Conservation (phyloP, 2,113 vertebrate genomes). For the Numenius arquata region DNA sequence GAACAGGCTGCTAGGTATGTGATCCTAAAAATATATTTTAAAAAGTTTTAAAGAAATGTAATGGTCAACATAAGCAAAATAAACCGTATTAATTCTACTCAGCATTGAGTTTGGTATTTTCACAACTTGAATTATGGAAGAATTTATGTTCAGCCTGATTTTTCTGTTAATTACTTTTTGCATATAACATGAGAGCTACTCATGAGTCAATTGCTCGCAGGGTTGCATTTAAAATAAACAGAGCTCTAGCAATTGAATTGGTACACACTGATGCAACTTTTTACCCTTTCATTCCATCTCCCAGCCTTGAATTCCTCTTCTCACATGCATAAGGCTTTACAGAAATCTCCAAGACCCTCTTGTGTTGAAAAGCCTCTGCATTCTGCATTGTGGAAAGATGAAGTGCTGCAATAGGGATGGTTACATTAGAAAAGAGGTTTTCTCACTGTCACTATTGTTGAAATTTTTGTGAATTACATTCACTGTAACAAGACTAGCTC, state of each 20-base stretch:
- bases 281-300: background rate
- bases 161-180: constrained; percentile 54
- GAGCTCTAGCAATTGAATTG: background rate
- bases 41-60: background rate
- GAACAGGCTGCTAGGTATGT: background rate
- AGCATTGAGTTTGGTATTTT: background rate
- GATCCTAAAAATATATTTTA: background rate
- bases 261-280: background rate
- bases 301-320: background rate
- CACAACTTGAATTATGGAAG: background rate
- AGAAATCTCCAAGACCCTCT: background rate
- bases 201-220: background rate
- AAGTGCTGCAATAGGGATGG: background rate
- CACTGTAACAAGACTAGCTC: background rate
- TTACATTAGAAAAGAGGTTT: background rate
- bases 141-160: background rate
- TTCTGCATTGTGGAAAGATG: background rate
- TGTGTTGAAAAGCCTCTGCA: background rate
- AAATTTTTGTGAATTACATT: background rate
- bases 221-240: constrained; percentile 26
- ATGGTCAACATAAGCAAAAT: background rate
- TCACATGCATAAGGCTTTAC: background rate
- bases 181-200: constrained; percentile 25
- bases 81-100: background rate
- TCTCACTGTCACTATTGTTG: background rate